Evolutionary conservation across 2,113 vertebrate genomes (phyloP), one percentile per base, ranked within the genome.

Genomic region (Otolemur garnettii): DNA sequence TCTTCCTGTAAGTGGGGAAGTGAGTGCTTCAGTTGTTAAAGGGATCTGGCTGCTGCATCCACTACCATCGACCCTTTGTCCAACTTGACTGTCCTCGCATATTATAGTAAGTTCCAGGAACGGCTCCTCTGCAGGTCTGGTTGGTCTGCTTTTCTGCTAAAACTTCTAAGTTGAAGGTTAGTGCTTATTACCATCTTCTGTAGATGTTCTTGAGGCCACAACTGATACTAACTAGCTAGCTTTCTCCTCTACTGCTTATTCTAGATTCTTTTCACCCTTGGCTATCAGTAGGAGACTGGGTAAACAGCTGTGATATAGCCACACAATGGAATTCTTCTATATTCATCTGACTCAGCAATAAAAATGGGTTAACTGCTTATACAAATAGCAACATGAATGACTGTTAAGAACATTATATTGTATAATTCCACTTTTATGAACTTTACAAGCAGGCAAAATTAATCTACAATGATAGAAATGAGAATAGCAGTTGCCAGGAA

Each of bases 281-380:
- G 21, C 66, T 80, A 69, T 84, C 53, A 42, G 26, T 11, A 81
- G 42, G 59, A 79, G n/a, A 42, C 5, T 57, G 45, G 57, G 2
- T 30, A 86, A 81, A 81, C 17, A 90, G 88, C 64, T 91, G 60
- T 55, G 42, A 11, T 22, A 35, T 19, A 71, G 42, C 26, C 35
- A 22, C 42, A 33, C 6, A 66, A 35, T 2, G 5, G 33, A 90
- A 80, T 81, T 75, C n/a, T 45, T 60, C 30, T 42, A 24, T 59
- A 66, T 64, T 77, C 33, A 50, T 24, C 45, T 69, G 68, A 11
- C 28, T 35, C 30, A 77, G n/a, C 42, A 87, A 80, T 72, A 50
- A 68, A 89, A 93, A 82, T 78, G 83, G 68, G 10, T 87, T 87
- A 75, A 81, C 13, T 91, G n/a, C 28, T 89, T 64, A 71, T 33